Percentiles rank a stretch among this genome's conserved stretches.
Conservation (phyloP, 2,113 vertebrate genomes). For the Speoplatyrhinus poulsoni region DNA sequence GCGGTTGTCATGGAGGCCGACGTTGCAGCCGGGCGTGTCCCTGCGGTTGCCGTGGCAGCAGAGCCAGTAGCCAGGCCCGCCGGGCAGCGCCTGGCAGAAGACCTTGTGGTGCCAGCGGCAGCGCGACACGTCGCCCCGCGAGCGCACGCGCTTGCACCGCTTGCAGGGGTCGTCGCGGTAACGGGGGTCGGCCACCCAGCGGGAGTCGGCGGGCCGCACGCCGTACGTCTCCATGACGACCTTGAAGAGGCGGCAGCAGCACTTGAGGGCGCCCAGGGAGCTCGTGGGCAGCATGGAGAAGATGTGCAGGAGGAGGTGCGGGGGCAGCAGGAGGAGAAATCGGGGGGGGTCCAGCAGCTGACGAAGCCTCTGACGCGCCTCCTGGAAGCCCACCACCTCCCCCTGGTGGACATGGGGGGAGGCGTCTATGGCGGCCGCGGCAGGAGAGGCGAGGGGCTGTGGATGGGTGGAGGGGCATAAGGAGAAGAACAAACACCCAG, state of each 20-base stretch:
- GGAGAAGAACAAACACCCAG: constrained; percentile 87
- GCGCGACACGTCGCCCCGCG: constrained; percentile 88
- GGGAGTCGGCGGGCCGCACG: constrained; percentile 89
- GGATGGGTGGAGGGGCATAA: neutral
- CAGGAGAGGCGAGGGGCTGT: neutral
- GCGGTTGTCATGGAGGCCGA: constrained; percentile 96
- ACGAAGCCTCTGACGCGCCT: constrained; percentile 88
- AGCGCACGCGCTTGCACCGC: constrained; percentile 91
- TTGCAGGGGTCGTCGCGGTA: constrained; percentile 97
- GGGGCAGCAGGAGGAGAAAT: constrained; percentile 87
- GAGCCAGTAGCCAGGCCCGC: constrained; percentile 96
- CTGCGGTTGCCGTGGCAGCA: constrained; percentile 88
- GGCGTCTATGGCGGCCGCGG: neutral
- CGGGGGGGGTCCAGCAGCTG: constrained; percentile 92
- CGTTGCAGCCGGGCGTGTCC: constrained; percentile 87
- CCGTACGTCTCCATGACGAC: constrained; percentile 90
- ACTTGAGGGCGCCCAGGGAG: constrained; percentile 91
- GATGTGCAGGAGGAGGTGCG: constrained; percentile 90
- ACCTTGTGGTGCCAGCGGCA: constrained; percentile 98
- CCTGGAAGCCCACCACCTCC: constrained; percentile 81
- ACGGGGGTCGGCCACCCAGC: constrained; percentile 93
- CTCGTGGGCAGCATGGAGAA: constrained; percentile 86
- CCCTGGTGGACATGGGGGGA: neutral
- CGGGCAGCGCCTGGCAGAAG: constrained; percentile 92
- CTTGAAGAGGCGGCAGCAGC: constrained; percentile 89